Conservation (phyloP, 1,140 invertebrate genomes). For the Choristoneura fumiferana region DNA sequence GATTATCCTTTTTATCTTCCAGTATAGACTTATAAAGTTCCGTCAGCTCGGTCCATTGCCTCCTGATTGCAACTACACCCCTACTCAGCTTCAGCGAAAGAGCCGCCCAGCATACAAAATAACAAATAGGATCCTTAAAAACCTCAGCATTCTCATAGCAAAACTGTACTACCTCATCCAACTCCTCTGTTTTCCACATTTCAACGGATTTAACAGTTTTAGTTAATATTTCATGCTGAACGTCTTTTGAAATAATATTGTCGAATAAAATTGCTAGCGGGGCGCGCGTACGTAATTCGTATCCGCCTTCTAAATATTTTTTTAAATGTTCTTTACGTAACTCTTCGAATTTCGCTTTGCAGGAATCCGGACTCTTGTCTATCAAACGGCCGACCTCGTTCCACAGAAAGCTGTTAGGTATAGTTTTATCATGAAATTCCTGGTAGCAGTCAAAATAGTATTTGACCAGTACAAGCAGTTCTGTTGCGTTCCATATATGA, state of each 20-base stretch:
- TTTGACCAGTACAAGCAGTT: constrained; percentile 56
- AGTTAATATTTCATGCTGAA: constrained; percentile 40
- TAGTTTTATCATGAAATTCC: constrained; percentile 61
- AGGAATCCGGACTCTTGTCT: constrained; percentile 50
- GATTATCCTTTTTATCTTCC: constrained; percentile 65
- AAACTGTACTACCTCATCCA: constrained; percentile 59
- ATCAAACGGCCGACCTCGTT: constrained; percentile 61
- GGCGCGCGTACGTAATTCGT: constrained; percentile 40
- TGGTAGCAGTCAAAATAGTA: constrained; percentile 67
- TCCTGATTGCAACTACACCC: constrained; percentile 39
- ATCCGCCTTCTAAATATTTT: constrained; percentile 44
- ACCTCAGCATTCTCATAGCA: constrained; percentile 63
- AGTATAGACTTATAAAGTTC: constrained; percentile 54
- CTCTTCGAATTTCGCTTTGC: constrained; percentile 51
- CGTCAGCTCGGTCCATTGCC: constrained; percentile 54
- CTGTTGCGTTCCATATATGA: constrained; percentile 45
- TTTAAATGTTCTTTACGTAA: constrained; percentile 50
- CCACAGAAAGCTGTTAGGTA: constrained; percentile 65
- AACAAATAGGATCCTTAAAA: constrained; percentile 61
- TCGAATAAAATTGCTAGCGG: constrained; percentile 58
- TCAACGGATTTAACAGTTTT: constrained; percentile 18
- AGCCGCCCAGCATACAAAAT: constrained; percentile 58
- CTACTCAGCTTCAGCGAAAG: constrained; percentile 44
- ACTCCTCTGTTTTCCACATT: constrained; percentile 43
- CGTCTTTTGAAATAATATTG: constrained; percentile 60